Evolutionary conservation across 1,140 invertebrate genomes (phyloP).

Genomic region (Leptinotarsa texana): DNA sequence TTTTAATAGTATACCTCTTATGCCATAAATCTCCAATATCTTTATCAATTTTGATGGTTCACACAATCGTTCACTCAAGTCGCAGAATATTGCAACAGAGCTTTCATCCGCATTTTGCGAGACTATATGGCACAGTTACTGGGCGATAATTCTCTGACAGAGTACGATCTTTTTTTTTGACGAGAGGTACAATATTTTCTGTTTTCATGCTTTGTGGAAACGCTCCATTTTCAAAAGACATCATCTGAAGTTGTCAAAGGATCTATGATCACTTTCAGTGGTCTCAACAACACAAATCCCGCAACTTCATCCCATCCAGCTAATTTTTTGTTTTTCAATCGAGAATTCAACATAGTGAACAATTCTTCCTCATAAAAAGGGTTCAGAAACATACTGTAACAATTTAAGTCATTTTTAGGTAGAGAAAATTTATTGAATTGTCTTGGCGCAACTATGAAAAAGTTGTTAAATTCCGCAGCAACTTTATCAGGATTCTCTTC

Average conservation of each 20-base stretch:
- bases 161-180: not conserved
- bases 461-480: not conserved
- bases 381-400: not conserved
- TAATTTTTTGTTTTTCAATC: not conserved
- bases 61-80: not conserved
- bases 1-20: not conserved
- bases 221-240: not conserved
- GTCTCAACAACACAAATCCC: not conserved
- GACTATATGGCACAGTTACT: not conserved
- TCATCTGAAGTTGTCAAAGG: not conserved
- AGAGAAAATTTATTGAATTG: not conserved
- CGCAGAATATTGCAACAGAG: not conserved
- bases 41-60: not conserved
- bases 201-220: not conserved
- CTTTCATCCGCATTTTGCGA: not conserved
- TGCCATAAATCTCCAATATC: not conserved
- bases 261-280: not conserved
- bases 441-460: not conserved
- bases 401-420: not conserved
- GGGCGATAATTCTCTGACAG: not conserved
- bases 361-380: not conserved
- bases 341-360: not conserved
- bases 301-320: not conserved
- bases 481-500: not conserved
- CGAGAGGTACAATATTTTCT: not conserved